Evolutionary conservation across 2,888 invertebrate genomes (phyloP).

Genomic region (Torymus aiolomorphi): DNA sequence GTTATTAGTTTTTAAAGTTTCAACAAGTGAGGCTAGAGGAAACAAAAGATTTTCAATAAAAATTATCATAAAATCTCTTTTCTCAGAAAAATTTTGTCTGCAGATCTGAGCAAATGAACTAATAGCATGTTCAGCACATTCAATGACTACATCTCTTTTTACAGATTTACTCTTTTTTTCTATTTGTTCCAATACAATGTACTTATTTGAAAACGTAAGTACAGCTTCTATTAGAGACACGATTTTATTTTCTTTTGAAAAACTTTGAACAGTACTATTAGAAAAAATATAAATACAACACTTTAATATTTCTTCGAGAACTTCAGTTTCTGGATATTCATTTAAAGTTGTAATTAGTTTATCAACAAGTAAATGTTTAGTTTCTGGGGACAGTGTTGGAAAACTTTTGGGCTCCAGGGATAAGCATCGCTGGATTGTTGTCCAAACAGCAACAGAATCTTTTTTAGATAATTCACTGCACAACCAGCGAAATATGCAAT

Average conservation of each 20-base stretch:
- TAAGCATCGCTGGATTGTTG: slow-evolving; percentile 63
- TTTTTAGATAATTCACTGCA: slow-evolving; percentile 63
- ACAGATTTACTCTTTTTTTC: slow-evolving; percentile 1
- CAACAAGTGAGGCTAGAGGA: slow-evolving; percentile 63
- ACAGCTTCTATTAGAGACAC: slow-evolving; percentile 59
- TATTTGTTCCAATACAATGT: slow-evolving; percentile 33
- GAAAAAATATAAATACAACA: slow-evolving; percentile 62
- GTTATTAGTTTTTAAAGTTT: slow-evolving; percentile 38
- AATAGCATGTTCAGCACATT: slow-evolving; percentile 54
- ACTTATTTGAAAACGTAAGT: slow-evolving; percentile 55
- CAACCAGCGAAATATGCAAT: slow-evolving; percentile 78
- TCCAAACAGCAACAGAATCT: slow-evolving; percentile 60
- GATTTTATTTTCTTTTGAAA: slow-evolving; percentile 61
- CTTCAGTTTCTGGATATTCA: slow-evolving; percentile 27
- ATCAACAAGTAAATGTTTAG: slow-evolving; percentile 62
- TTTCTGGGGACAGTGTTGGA: slow-evolving; percentile 59
- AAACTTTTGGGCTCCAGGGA: slow-evolving; percentile 51
- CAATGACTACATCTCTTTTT: slow-evolving; percentile 25
- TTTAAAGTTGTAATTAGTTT: slow-evolving; percentile 60
- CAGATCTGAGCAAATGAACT: slow-evolving; percentile 61
- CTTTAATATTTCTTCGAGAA: slow-evolving; percentile 56
- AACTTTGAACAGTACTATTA: slow-evolving; percentile 61
- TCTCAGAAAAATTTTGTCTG: slow-evolving; percentile 60
- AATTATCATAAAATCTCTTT: slow-evolving; percentile 58
- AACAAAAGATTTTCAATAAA: slow-evolving; percentile 66